phyloP scores from a whole-genome alignment of 2,113 vertebrate genomes.

The Perca schrenkii region DNA sequence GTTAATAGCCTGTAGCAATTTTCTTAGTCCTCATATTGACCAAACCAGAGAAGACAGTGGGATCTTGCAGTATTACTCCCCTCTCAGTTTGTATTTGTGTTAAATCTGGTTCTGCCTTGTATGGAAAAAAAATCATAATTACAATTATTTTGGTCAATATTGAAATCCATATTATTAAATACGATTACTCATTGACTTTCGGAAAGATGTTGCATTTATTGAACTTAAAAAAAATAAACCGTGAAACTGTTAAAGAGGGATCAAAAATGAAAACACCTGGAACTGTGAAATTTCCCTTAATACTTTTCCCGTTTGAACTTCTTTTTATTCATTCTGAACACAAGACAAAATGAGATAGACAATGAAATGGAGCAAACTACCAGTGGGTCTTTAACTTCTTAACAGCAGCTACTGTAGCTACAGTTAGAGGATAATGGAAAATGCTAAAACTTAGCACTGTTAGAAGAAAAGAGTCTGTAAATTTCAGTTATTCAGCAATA shows the following conservation, averaged over 20 bases:
- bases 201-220: no score
- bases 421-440: not conserved
- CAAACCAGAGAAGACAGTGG: not conserved
- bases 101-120: no score
- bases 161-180: no score
- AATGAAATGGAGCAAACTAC: not conserved
- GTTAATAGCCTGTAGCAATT: conserved; percentile 21
- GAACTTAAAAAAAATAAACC: no score
- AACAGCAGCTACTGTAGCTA: not conserved
- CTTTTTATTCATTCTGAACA: no score
- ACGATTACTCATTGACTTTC: no score
- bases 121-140: no score
- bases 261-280: no score
- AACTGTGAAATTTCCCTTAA: no score
- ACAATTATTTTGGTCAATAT: no score
- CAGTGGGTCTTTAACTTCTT: not conserved
- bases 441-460: not conserved
- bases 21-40: conserved; percentile 15
- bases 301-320: no score
- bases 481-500: not conserved
- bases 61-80: not conserved
- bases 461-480: not conserved
- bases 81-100: not conserved
- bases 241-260: no score
- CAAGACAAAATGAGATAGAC: not conserved